phyloP scores from a whole-genome alignment of 2,113 vertebrate genomes.

The Panurus biarmicus region DNA sequence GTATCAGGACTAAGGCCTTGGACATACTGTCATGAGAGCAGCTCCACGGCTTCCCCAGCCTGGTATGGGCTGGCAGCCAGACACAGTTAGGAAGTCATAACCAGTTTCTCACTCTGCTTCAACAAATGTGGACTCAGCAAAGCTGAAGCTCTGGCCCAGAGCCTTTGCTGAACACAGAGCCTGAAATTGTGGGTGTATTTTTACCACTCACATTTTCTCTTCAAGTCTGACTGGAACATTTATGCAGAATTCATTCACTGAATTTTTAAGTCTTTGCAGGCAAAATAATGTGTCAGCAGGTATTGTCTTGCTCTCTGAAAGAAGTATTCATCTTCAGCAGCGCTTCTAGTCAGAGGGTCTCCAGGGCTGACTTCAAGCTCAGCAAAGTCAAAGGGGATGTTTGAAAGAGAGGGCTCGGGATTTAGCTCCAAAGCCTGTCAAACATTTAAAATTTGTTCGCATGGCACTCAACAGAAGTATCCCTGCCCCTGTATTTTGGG shows the following conservation, averaged over 20 bases:
- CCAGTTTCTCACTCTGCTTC: not conserved
- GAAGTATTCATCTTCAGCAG: not conserved
- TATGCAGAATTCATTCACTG: not conserved
- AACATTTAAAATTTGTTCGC: not conserved
- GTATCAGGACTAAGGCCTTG: not conserved
- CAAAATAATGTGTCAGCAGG: not conserved
- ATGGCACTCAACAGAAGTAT: not conserved
- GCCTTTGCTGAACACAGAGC: not conserved
- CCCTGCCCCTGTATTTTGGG: rapidly evolving
- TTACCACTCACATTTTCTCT: not conserved
- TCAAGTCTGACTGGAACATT: not conserved
- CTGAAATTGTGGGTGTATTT: not conserved
- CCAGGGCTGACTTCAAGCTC: not conserved
- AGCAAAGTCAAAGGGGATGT: not conserved
- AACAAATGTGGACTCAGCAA: slow-evolving; percentile 6
- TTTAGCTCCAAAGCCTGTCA: not conserved
- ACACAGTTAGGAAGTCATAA: not conserved
- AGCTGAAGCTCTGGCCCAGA: not conserved
- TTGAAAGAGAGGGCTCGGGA: not conserved
- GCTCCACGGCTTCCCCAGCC: not conserved
- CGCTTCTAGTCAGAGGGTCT: not conserved
- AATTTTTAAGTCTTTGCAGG: slow-evolving; percentile 2
- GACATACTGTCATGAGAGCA: not conserved
- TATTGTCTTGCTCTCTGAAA: not conserved
- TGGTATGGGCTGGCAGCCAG: not conserved